Conservation (phyloP, 2,888 invertebrate genomes). For the Strigamia transsilvanica region DNA sequence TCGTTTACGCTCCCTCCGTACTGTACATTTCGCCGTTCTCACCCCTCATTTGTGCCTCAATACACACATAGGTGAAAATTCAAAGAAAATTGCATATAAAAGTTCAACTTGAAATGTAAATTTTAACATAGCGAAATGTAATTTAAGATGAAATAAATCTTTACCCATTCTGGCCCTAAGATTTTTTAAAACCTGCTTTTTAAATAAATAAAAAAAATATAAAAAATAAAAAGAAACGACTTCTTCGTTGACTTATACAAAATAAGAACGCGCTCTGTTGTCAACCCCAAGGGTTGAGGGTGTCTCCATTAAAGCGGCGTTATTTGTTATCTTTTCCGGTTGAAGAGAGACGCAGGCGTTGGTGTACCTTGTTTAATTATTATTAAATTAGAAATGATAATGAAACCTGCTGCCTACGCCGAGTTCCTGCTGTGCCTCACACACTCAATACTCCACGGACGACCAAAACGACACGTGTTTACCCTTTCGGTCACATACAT, state of each 20-base stretch:
- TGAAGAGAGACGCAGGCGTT: slow-evolving; percentile 2
- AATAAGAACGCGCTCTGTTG: neutral
- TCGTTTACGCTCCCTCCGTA: neutral
- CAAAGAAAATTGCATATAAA: slow-evolving; percentile 2
- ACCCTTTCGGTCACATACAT: neutral
- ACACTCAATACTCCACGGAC: slow-evolving; percentile 7
- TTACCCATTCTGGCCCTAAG: neutral
- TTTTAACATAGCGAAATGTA: neutral
- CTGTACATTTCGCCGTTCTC: neutral
- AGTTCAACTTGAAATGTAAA: neutral
- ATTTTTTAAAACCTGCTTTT: neutral
- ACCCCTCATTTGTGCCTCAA: slow-evolving; percentile 1
- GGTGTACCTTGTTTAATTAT: slow-evolving; percentile 46
- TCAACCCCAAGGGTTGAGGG: slow-evolving; percentile 42
- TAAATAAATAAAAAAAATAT: no score
- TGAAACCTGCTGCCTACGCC: slow-evolving; percentile 13
- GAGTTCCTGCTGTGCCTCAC: slow-evolving; percentile 19
- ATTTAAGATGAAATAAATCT: slow-evolving; percentile 9
- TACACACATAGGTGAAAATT: slow-evolving; percentile 7
- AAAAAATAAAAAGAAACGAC: neutral
- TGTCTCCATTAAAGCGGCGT: slow-evolving; percentile 51
- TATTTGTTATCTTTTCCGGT: slow-evolving; percentile 52
- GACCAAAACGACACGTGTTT: neutral
- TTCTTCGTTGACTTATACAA: neutral
- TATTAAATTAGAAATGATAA: slow-evolving; percentile 52